phyloP scores from a whole-genome alignment of 1,140 invertebrate species.

The Cydia pomonella region DNA sequence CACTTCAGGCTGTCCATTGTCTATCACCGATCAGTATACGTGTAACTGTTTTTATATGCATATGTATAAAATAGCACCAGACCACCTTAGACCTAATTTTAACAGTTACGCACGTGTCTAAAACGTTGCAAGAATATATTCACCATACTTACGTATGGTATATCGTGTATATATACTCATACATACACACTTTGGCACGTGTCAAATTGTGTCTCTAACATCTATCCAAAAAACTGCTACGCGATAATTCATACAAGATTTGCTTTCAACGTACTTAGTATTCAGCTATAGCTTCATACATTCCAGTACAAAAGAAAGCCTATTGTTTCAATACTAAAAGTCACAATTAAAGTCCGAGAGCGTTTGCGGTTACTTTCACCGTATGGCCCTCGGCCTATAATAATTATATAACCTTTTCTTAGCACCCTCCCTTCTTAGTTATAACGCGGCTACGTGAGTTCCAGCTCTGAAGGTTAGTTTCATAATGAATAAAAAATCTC shows the following conservation, averaged over 20 bases:
- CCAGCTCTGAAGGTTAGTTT: neutral
- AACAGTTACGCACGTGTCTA: neutral
- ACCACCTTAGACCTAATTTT: neutral
- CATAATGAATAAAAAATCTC: too few species aligned
- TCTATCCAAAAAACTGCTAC: neutral
- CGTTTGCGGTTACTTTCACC: slow-evolving; percentile 21
- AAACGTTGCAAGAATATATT: neutral
- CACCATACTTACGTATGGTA: neutral
- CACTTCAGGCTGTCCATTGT: too few species aligned
- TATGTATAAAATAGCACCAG: too few species aligned
- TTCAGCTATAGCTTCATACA: slow-evolving; percentile 8
- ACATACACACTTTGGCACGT: neutral
- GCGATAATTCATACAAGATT: slow-evolving; percentile 12
- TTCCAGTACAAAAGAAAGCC: slow-evolving; percentile 22
- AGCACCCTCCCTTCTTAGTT: neutral
- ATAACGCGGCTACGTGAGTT: neutral
- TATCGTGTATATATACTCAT: too few species aligned
- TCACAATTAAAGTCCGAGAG: slow-evolving; percentile 15
- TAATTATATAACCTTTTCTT: slow-evolving; percentile 25
- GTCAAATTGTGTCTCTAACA: neutral
- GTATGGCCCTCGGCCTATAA: slow-evolving; percentile 9
- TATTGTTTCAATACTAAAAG: slow-evolving; percentile 30
- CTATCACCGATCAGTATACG: too few species aligned
- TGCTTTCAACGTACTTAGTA: slow-evolving; percentile 27
- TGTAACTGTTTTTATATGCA: too few species aligned